Evolutionary conservation across 2,797 vertebrate species (phyloP).

Genomic region (Alca torda): DNA sequence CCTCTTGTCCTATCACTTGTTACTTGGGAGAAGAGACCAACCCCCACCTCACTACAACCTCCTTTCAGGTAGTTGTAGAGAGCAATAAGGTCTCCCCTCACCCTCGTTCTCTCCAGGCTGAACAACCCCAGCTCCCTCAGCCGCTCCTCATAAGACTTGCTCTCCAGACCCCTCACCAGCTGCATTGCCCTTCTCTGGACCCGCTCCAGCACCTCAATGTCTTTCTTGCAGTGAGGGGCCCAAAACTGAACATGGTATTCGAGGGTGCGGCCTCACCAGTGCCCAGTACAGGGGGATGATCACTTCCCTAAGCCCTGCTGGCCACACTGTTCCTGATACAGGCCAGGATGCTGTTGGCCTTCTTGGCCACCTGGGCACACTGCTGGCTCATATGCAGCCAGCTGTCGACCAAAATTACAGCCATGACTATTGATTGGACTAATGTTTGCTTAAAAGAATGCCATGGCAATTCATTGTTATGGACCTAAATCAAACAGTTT

Average conservation of each 20-base stretch:
- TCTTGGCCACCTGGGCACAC: not conserved
- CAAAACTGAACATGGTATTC: not conserved
- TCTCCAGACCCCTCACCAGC: not conserved
- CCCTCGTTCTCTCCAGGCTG: not conserved
- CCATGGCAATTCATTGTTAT: not conserved
- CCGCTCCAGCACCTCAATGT: not conserved
- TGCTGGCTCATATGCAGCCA: too few relatives aligned
- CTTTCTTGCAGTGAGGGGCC: not conserved
- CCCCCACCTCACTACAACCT: not conserved
- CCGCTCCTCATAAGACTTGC: not conserved
- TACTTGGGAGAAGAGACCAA: not conserved
- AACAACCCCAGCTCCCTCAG: not conserved
- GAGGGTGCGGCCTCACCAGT: not conserved
- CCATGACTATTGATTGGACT: not conserved
- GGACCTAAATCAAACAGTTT: not conserved
- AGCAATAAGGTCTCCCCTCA: not conserved
- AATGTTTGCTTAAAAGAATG: not conserved
- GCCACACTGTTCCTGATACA: not conserved
- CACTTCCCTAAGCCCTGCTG: not conserved
- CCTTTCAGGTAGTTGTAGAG: not conserved
- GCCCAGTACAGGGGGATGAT: not conserved
- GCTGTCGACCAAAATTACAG: not conserved
- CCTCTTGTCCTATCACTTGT: not conserved
- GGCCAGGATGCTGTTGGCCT: not conserved
- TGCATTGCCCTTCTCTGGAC: not conserved